Percentiles rank a stretch among this genome's conserved stretches.
Evolutionary conservation across 2,113 vertebrate genomes (phyloP).

Genomic region (Theristicus caerulescens): DNA sequence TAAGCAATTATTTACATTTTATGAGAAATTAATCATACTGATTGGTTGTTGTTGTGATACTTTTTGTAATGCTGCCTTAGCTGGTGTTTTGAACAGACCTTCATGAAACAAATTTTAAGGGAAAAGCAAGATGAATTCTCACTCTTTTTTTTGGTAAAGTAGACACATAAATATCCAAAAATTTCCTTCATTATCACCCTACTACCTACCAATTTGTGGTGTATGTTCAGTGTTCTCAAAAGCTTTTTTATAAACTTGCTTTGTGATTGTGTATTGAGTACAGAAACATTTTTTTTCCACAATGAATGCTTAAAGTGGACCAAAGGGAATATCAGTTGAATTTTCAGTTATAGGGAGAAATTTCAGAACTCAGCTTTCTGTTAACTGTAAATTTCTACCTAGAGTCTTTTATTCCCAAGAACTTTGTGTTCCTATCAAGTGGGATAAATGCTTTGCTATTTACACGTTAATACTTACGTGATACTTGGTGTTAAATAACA

Average conservation of each 20-base stretch:
- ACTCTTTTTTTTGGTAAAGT: background rate
- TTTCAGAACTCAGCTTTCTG: background rate
- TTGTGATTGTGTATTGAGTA: background rate
- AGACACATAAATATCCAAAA: background rate
- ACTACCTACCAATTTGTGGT: background rate
- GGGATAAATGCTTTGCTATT: background rate
- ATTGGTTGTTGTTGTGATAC: background rate
- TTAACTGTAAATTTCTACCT: background rate
- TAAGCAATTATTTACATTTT: background rate
- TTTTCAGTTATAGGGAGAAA: background rate
- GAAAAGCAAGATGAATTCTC: background rate
- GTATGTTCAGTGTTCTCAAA: background rate
- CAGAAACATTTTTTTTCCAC: background rate
- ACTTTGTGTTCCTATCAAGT: background rate
- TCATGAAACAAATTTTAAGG: background rate
- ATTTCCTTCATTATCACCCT: background rate
- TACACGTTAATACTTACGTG: accelerated
- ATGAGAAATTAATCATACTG: background rate
- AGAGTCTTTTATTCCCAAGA: background rate
- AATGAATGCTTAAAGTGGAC: background rate
- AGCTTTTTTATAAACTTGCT: background rate
- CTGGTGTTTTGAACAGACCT: background rate
- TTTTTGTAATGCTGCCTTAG: background rate
- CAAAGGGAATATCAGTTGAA: background rate
- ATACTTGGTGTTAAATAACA: background rate